Evolutionary conservation across 2,113 vertebrate genomes (phyloP).

Genomic region (Bubalus kerabau): DNA sequence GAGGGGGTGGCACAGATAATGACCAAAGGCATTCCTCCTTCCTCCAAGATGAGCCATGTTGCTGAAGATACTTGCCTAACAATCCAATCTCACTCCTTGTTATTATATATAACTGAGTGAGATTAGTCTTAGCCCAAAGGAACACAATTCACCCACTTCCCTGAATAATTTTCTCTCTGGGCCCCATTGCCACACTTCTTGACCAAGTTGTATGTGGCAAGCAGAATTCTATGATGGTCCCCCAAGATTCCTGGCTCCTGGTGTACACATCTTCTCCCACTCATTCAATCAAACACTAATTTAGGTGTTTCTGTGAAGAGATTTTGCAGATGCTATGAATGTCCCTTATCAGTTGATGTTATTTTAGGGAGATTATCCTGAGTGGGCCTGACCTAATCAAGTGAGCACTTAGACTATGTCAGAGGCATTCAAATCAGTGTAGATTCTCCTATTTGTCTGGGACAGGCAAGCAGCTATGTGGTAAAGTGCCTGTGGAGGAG

Average conservation of each 20-base stretch:
- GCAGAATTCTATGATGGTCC: not conserved
- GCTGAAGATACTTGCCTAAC: not conserved
- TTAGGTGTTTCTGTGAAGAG: not conserved
- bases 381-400: not conserved
- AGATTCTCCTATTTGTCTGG: not conserved
- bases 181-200: not conserved
- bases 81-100: not conserved
- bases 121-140: not conserved
- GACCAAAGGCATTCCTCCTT: not conserved
- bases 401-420: not conserved
- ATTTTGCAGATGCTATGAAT: not conserved
- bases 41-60: not conserved
- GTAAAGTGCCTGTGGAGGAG: not conserved
- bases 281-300: constrained; percentile 17
- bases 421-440: not conserved
- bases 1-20: not conserved
- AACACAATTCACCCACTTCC: not conserved
- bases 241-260: not conserved
- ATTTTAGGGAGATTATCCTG: not conserved
- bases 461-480: not conserved
- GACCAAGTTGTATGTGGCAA: not conserved
- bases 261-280: not conserved
- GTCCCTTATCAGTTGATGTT: not conserved
- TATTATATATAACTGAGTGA: not conserved
- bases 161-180: not conserved